Conservation (phyloP, 2,797 vertebrate genomes). For the Dallia pectoralis region DNA sequence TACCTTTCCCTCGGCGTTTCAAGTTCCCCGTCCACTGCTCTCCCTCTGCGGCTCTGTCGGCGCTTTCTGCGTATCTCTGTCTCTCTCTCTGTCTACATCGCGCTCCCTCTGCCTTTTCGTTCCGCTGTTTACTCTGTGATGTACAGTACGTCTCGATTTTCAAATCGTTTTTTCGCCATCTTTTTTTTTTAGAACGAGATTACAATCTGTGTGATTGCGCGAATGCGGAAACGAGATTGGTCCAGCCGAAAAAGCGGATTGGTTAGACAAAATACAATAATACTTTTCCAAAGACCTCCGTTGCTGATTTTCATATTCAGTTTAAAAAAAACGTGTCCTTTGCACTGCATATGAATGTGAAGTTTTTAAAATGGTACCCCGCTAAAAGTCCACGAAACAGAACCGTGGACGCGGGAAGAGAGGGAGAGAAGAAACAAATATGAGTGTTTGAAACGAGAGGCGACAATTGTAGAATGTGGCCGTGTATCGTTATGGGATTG, state of each 20-base stretch:
- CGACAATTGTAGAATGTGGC: slow-evolving; percentile 44
- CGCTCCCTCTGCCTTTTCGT: slow-evolving; percentile 30
- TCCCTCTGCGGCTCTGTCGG: slow-evolving; percentile 35
- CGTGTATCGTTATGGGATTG: slow-evolving; percentile 54
- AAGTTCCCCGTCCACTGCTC: slow-evolving; percentile 35
- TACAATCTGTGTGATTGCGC: slow-evolving; percentile 72
- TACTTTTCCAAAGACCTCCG: slow-evolving; percentile 28
- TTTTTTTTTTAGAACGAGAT: slow-evolving; percentile 62
- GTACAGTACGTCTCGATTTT: slow-evolving; percentile 80
- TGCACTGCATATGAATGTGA: slow-evolving; percentile 10
- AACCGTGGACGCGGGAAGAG: not conserved
- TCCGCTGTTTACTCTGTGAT: slow-evolving; percentile 67
- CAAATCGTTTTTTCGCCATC: slow-evolving; percentile 50
- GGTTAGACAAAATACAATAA: slow-evolving; percentile 6
- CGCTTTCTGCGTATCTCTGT: slow-evolving; percentile 32
- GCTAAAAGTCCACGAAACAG: slow-evolving; percentile 27
- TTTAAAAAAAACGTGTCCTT: not conserved
- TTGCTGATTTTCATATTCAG: slow-evolving; percentile 20
- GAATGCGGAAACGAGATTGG: slow-evolving; percentile 63
- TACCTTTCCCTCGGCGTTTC: slow-evolving; percentile 44
- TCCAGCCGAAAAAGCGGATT: slow-evolving; percentile 38
- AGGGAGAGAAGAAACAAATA: not conserved
- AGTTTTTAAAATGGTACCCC: slow-evolving; percentile 27
- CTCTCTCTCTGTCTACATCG: slow-evolving; percentile 16
- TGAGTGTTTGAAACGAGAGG: slow-evolving; percentile 4